Conservation (phyloP, 2,797 vertebrate genomes). For the Poecilia picta region DNA sequence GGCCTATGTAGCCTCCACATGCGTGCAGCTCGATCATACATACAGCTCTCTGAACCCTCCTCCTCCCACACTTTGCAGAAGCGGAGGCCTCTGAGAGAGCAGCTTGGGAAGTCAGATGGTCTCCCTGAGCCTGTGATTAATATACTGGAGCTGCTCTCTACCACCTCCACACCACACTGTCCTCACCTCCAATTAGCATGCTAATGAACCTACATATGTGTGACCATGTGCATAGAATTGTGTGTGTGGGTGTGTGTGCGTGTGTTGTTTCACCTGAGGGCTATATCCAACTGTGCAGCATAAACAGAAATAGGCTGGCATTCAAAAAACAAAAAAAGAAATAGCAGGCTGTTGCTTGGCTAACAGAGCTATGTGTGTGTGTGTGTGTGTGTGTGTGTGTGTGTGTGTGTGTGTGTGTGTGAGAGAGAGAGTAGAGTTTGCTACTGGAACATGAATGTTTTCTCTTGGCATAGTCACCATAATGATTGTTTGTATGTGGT, state of each 20-base stretch:
- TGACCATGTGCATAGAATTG: conserved; percentile 13
- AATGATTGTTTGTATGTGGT: not conserved
- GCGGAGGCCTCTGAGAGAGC: conserved; percentile 27
- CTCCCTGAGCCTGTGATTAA: conserved; percentile 73
- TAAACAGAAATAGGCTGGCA: conserved; percentile 69
- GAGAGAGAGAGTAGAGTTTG: conserved; percentile 9
- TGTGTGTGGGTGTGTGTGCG: conserved; percentile 26
- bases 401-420: conserved; percentile 30
- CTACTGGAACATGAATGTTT: conserved; percentile 18
- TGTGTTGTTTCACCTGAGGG: conserved; percentile 66
- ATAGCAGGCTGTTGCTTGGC: conserved; percentile 54
- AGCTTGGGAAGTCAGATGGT: conserved; percentile 70
- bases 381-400: conserved; percentile 27
- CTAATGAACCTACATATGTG: conserved; percentile 70
- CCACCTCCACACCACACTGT: conserved; percentile 75
- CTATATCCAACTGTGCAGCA: conserved; percentile 61
- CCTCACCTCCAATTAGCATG: conserved; percentile 82
- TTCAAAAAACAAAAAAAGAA: conserved; percentile 35
- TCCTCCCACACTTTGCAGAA: conserved; percentile 19
- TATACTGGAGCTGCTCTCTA: conserved; percentile 67
- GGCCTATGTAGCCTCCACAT: conserved; percentile 6
- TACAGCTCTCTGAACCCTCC: conserved; percentile 1
- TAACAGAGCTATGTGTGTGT: conserved; percentile 52
- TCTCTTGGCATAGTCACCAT: conserved; percentile 31
- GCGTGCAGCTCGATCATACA: not conserved